Percentiles rank a stretch among this genome's conserved stretches.
Evolutionary conservation across 2,797 vertebrate species (phyloP).

Genomic region (Sebastes oblongus): DNA sequence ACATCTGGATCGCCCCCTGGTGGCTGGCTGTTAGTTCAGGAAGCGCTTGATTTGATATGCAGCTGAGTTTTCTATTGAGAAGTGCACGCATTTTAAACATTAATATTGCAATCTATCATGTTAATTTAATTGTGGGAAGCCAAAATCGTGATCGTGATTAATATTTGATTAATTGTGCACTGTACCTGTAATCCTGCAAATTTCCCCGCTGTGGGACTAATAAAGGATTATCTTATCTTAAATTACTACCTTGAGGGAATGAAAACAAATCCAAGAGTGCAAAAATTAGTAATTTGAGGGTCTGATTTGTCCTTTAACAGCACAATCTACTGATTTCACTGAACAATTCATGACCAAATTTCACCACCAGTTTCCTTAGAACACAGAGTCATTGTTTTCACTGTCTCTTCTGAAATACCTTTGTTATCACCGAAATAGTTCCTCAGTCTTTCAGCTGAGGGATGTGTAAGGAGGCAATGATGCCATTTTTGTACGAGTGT

Average conservation of each 20-base stretch:
- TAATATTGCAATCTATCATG: fast-evolving
- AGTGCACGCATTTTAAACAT: too few species aligned
- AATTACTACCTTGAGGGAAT: neutral
- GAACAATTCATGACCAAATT: neutral
- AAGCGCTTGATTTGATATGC: too few species aligned
- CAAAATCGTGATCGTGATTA: too few species aligned
- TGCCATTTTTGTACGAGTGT: slow-evolving; percentile 29
- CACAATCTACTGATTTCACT: slow-evolving; percentile 2
- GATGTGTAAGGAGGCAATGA: slow-evolving; percentile 10
- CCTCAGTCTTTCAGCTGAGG: slow-evolving; percentile 16
- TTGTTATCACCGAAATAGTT: slow-evolving; percentile 22
- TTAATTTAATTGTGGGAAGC: too few species aligned
- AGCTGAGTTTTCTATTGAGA: too few species aligned
- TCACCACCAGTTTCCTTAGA: neutral
- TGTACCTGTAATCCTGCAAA: too few species aligned
- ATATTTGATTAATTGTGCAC: too few species aligned
- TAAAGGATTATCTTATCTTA: too few species aligned
- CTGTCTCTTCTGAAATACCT: slow-evolving; percentile 11
- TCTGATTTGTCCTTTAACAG: slow-evolving; percentile 5
- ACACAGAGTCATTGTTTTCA: slow-evolving; percentile 2
- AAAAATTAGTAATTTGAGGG: neutral
- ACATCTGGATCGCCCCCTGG: too few species aligned
- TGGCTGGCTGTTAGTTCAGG: too few species aligned
- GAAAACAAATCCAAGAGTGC: slow-evolving; percentile 13
- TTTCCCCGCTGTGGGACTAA: too few species aligned